phyloP scores from a whole-genome alignment of 2,888 invertebrate species.

The Cerceris ruficornis region DNA sequence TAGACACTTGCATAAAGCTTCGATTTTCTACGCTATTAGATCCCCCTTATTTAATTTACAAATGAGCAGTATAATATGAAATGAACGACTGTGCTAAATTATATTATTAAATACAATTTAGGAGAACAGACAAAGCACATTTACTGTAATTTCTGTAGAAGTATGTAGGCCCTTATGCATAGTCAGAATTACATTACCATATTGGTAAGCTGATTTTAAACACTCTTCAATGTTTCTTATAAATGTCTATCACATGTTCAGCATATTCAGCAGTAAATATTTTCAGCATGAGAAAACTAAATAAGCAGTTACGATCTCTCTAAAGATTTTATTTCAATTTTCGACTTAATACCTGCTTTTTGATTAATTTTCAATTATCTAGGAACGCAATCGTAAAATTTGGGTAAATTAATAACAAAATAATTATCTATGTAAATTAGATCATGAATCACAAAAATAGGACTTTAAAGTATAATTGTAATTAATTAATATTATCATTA shows the following conservation, averaged over 20 bases:
- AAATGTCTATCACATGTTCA: conserved; percentile 2
- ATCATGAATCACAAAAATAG: conserved; percentile 17
- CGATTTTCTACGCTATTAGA: conserved; percentile 50
- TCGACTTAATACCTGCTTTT: too few relatives aligned
- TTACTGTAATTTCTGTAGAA: conserved; percentile 11
- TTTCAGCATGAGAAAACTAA: conserved; percentile 27
- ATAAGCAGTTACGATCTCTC: not conserved
- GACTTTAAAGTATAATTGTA: conserved; percentile 16
- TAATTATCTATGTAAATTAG: conserved; percentile 20
- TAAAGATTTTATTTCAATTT: not conserved
- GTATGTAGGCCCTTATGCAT: conserved; percentile 38
- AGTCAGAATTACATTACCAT: not conserved
- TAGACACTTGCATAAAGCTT: conserved; percentile 54
- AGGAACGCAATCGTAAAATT: conserved; percentile 7
- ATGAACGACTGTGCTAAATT: conserved; percentile 19
- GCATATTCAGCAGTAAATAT: conserved; percentile 13
- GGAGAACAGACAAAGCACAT: conserved; percentile 16
- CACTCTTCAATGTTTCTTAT: not conserved
- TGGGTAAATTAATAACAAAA: not conserved
- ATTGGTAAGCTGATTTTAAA: conserved; percentile 21
- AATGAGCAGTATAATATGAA: conserved; percentile 17
- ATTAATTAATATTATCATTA: conserved; percentile 5
- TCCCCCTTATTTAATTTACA: conserved; percentile 19
- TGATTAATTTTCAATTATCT: not conserved
- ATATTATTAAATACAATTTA: conserved; percentile 6